phyloP scores from a whole-genome alignment of 2,888 invertebrate species.

The Scaptomyza parva region DNA sequence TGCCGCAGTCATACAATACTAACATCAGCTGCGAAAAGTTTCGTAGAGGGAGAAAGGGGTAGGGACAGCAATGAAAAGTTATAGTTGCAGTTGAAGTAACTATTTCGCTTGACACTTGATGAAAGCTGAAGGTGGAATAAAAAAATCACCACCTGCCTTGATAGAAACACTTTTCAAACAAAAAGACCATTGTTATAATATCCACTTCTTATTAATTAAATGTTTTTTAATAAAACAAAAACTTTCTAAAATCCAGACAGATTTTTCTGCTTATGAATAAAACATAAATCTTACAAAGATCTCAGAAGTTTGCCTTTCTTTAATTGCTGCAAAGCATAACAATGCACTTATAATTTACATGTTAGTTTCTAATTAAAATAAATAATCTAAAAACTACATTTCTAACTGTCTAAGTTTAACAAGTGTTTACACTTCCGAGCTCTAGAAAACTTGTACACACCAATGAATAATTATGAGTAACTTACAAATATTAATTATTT shows the following conservation, averaged over 20 bases:
- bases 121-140: conserved; percentile 55
- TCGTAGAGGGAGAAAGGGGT: not conserved
- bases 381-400: too few relatives aligned
- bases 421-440: not conserved
- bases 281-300: not conserved
- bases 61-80: not conserved
- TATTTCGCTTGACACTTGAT: conserved; percentile 53
- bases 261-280: not conserved
- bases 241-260: not conserved
- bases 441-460: not conserved
- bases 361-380: not conserved
- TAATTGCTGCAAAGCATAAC: not conserved
- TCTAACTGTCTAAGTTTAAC: not conserved
- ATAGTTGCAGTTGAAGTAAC: conserved; percentile 1
- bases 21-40: conserved; percentile 24
- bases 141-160: conserved; percentile 41
- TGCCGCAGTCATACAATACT: conserved; percentile 5
- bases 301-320: not conserved
- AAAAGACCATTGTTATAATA: not conserved
- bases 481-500: not conserved
- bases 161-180: not conserved
- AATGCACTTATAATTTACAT: too few relatives aligned
- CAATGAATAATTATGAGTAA: not conserved
- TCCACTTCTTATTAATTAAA: too few relatives aligned
- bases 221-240: not conserved